Conservation (phyloP, 2,888 invertebrate species). For the Galerucella calmariensis region DNA sequence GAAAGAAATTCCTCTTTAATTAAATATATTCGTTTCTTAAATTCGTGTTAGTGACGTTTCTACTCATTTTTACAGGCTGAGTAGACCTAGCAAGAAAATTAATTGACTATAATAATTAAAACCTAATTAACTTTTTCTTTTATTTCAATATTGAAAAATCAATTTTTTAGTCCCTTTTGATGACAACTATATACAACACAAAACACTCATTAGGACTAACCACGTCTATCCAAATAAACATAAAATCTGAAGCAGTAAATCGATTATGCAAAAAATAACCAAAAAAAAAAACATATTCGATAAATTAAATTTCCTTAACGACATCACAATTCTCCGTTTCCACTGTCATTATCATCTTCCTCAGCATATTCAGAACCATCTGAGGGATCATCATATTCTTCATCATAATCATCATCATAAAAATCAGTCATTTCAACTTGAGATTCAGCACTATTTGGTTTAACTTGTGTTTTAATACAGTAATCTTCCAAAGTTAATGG, state of each 20-base stretch:
- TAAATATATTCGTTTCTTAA: too few relatives aligned
- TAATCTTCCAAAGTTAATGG: conserved; percentile 98
- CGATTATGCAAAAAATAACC: conserved; percentile 20
- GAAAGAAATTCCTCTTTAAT: too few relatives aligned
- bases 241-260: conserved; percentile 9
- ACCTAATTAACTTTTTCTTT: neutral
- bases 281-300: conserved; percentile 27
- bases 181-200: neutral
- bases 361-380: conserved; percentile 79
- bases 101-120: neutral
- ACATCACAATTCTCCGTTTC: conserved; percentile 90
- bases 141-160: too few relatives aligned
- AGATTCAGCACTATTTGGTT: conserved; percentile 83
- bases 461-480: conserved; percentile 93
- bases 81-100: neutral
- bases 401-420: conserved; percentile 94
- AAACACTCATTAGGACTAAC: conserved; percentile 9
- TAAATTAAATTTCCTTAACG: conserved; percentile 33
- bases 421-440: conserved; percentile 93
- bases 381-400: conserved; percentile 71
- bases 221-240: conserved; percentile 6
- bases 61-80: neutral
- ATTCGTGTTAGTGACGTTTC: too few relatives aligned
- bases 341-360: conserved; percentile 90
- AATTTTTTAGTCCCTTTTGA: neutral